Evolutionary conservation across 92 coral and sea anemone genomes (phyloP).

Genomic region (Blastomussa wellsi): DNA sequence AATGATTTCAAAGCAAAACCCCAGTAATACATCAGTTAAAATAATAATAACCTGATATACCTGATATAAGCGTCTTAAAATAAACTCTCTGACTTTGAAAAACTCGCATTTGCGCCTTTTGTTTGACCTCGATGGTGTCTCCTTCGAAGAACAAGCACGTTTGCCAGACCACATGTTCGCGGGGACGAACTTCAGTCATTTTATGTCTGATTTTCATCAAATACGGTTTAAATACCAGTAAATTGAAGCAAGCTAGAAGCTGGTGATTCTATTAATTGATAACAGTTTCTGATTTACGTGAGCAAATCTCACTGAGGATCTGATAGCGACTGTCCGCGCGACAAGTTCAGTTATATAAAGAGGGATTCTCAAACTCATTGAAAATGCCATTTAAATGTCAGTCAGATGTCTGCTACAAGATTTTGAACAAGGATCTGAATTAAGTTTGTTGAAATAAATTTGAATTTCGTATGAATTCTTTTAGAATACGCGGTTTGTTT

Average conservation of each 20-base stretch:
- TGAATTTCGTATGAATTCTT: not conserved
- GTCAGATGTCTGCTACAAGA: not conserved
- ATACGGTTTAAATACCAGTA: slow-evolving; percentile 10
- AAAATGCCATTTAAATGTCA: not conserved
- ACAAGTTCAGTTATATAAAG: not conserved
- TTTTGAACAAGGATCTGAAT: not conserved
- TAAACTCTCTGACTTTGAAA: not conserved
- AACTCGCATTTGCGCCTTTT: not conserved
- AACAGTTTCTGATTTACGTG: not conserved
- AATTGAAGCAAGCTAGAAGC: slow-evolving; percentile 39
- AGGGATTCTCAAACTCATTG: not conserved
- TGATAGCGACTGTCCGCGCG: not conserved
- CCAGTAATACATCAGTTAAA: not conserved
- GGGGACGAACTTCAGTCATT: slow-evolving; percentile 15
- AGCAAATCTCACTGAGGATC: not conserved
- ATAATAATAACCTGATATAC: slow-evolving; percentile 3
- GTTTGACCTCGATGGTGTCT: not conserved
- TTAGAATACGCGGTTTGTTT: not conserved
- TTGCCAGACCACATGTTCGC: slow-evolving; percentile 9
- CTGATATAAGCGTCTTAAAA: not conserved
- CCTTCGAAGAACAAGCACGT: slow-evolving; percentile 8
- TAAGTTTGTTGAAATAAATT: not conserved
- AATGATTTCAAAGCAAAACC: slow-evolving; percentile 7
- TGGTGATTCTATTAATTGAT: not conserved
- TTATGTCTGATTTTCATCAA: slow-evolving; percentile 13